Evolutionary conservation across 2,113 vertebrate species (phyloP).

Genomic region (Limanda limanda): DNA sequence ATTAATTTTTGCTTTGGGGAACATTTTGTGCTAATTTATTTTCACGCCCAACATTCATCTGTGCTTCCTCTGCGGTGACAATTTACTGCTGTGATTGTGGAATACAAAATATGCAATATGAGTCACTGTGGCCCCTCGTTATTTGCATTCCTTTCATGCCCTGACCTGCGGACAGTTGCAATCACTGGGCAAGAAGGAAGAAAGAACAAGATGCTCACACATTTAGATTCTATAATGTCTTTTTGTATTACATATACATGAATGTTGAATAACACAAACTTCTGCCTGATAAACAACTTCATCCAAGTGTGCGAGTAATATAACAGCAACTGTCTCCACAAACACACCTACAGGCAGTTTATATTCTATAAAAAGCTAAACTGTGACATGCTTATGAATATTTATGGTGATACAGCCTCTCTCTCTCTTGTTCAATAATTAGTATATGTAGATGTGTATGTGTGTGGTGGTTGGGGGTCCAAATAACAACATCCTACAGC

Average conservation of each 20-base stretch:
- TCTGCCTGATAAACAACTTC: too few relatives aligned
- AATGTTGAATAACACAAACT: too few relatives aligned
- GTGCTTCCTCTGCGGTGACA: neutral
- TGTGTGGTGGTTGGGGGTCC: too few relatives aligned
- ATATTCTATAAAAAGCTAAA: neutral
- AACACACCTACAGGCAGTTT: neutral
- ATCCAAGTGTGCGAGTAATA: too few relatives aligned
- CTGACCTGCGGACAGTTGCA: slow-evolving; percentile 13
- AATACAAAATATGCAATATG: neutral
- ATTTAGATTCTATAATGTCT: too few relatives aligned
- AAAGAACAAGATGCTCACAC: too few relatives aligned
- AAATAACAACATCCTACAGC: neutral
- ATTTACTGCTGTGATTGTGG: too few relatives aligned
- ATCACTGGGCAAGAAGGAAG: neutral
- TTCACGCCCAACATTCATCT: slow-evolving; percentile 33
- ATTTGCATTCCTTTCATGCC: slow-evolving; percentile 9
- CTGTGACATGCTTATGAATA: neutral
- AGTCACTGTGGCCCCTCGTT: neutral
- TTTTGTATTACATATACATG: too few relatives aligned
- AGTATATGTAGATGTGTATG: too few relatives aligned
- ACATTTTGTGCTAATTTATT: slow-evolving; percentile 54
- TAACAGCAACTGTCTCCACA: too few relatives aligned
- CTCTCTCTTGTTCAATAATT: too few relatives aligned
- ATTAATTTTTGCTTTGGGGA: slow-evolving; percentile 22
- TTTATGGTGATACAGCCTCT: neutral